phyloP scores from a whole-genome alignment of 2,888 invertebrate species.

The Tiphia femorata region DNA sequence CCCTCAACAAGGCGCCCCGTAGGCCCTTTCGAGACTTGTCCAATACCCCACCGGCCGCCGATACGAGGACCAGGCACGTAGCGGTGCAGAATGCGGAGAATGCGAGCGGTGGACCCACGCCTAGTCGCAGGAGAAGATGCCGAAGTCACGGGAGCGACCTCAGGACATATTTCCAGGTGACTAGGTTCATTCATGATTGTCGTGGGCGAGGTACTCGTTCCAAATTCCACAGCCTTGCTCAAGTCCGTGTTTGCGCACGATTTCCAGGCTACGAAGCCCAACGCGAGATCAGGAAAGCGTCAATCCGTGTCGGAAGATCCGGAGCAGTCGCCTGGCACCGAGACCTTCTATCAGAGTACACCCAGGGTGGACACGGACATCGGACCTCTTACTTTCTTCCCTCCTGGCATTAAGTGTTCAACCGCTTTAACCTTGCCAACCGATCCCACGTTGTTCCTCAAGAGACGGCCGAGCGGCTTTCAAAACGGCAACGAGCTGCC shows the following conservation, averaged over 20 bases:
- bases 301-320: constrained; percentile 54
- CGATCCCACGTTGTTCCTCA: constrained; percentile 51
- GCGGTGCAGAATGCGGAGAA: constrained; percentile 32
- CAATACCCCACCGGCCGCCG: constrained; percentile 62
- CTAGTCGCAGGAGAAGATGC: constrained; percentile 59
- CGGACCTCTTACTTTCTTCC: constrained; percentile 59
- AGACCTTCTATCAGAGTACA: constrained; percentile 65
- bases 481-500: constrained; percentile 56
- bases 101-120: constrained; percentile 27
- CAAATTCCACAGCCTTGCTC: neutral
- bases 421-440: constrained; percentile 56
- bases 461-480: constrained; percentile 37
- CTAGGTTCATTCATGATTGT: too few species aligned
- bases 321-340: constrained; percentile 51
- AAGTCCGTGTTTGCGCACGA: neutral
- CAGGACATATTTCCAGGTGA: constrained; percentile 64
- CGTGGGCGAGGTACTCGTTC: too few species aligned
- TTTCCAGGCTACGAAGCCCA: constrained; percentile 61
- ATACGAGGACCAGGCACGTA: constrained; percentile 34
- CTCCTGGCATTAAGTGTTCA: constrained; percentile 38
- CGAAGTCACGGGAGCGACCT: constrained; percentile 64
- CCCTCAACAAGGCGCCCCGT: constrained; percentile 50
- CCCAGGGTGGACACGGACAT: constrained; percentile 65
- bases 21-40: constrained; percentile 65
- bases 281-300: constrained; percentile 57